Base-by-base conservation (phyloP, 2,797 vertebrate genomes). In the Podargus strigoides region DNA sequence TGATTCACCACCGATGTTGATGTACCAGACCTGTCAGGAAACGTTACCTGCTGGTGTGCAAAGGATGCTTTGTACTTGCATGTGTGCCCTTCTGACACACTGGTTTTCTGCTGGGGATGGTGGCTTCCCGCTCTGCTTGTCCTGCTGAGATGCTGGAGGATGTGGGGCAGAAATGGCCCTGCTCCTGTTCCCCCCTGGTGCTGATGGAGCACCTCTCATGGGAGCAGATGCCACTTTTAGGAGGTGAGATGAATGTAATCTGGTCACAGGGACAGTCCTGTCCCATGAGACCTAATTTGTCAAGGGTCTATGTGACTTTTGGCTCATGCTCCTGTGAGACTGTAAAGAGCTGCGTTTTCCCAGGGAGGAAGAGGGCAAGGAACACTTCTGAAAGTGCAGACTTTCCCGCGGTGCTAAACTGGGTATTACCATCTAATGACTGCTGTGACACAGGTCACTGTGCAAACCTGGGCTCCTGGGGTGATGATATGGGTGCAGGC, bases 231-330 rank as follows among this genome's bases (percentile, higher is more conserved):
- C 30, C 0, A 6, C 27, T 21, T 83, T 11, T 55, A 37, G 37
- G 58, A 64, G 55, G 32, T 0, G 1, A 62, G 27, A 14, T 59
- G 46, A 18, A n/a, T 36, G 23, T 55, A 63, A 3, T 1, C 19
- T 49, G 74, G 10, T 72, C 5, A 2, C 2, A 8, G 12, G n/a
- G 58, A 39, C 14, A 24, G 32, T 53, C 18, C 49, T 87, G 44
- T 20, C 36, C 53, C 3, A 0, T 37, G 28, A 74, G 32, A 75
- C 7, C 59, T 62, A 9, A 0, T 16, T 41, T 30, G 36, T 37
- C 39, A 47, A 39, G 37, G n/a, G 30, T 55, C 55, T 8, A 1
- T 28, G 62, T 47, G 47, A 27, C 28, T 81, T 66, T 7, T 27
- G 24, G 34, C 23, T 85, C 6, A 0, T 77, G 52, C 53, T 93